These are phyloP conservation scores for Chaetogeoica ovagalla DNA, from an alignment of 2,888 invertebrate species.

Conservation along the genomic window DNA sequence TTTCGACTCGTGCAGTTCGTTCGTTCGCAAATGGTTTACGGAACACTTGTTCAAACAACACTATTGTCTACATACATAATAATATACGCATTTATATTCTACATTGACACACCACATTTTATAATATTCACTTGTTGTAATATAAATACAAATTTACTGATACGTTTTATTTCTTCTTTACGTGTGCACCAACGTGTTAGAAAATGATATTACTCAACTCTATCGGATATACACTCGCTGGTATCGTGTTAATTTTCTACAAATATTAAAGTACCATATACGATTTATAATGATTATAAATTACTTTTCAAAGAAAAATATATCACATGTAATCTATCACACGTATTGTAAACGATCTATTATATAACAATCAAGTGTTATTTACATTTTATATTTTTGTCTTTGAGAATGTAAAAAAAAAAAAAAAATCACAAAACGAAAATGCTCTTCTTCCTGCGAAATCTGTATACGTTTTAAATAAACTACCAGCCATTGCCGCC, in stretches of 20 bases:
- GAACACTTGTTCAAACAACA: constrained; percentile 47
- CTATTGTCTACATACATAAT: background rate
- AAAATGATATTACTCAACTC: constrained; percentile 2
- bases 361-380: background rate
- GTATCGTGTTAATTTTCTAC: background rate
- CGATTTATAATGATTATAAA: background rate
- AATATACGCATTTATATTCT: background rate
- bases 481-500: background rate
- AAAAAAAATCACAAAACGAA: background rate
- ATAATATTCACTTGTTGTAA: constrained; percentile 14
- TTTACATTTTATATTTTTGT: background rate
- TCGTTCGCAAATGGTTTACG: constrained; percentile 36
- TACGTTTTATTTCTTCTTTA: constrained; percentile 21
- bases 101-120: background rate
- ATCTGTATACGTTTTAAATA: constrained; percentile 12
- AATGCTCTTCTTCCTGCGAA: background rate
- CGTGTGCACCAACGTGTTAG: background rate
- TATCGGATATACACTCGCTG: background rate
- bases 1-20: background rate
- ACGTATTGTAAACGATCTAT: background rate
- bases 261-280: background rate
- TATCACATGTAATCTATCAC: background rate
- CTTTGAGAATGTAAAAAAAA: background rate
- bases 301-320: background rate
- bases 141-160: constrained; percentile 22